Base-by-base conservation (phyloP, 1,140 invertebrate species). In the Antheraea mylitta region DNA sequence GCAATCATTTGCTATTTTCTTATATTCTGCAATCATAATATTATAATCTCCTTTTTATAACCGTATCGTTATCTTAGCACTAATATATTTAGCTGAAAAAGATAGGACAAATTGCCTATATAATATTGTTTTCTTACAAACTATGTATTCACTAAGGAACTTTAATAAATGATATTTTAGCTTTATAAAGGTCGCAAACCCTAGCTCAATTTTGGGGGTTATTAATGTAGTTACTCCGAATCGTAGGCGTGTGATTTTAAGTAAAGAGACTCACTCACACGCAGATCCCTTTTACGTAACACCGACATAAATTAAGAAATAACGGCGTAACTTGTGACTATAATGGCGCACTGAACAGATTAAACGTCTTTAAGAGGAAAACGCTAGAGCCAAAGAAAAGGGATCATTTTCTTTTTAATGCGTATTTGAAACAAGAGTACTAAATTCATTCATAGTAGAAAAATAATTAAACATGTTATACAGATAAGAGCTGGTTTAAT, bases 321-420 rank as follows among this genome's bases (percentile, higher is more conserved):
- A 87, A 89, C 80, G 82, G 78, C 80, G 77, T 70, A 89, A 87
- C 74, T 87, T 86, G 83, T 78, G 84, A 81, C 80, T 83, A 71
- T 85, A 86, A 87, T 80, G 77, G 75, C 77, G 79, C 81, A 87
- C 85, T 79, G 77, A 82, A 77, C 78, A 83, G 83, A 87, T 87
- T 89, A 87, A 86, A 81, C 67, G 79, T 72, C 76, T 74, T 67
- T 76, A 69, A 70, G 74, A 78, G 78, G 76, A 66, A 77, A 80
- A 80, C 68, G 74, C 76, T 19, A n/a, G 36, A 42, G 13, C 19
- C 67, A 80, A 75, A 60, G 63, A 63, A 77, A 60, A 68, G 36
- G 30, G 10, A 61, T 36, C 8, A 64, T 64, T 38, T 64, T 64
- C n/a, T 16, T 64, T 64, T 42, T 64, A 64, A 42, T 30, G 18